Evolutionary conservation across 2,113 vertebrate species (phyloP).

Genomic region (Tauraco erythrolophus): DNA sequence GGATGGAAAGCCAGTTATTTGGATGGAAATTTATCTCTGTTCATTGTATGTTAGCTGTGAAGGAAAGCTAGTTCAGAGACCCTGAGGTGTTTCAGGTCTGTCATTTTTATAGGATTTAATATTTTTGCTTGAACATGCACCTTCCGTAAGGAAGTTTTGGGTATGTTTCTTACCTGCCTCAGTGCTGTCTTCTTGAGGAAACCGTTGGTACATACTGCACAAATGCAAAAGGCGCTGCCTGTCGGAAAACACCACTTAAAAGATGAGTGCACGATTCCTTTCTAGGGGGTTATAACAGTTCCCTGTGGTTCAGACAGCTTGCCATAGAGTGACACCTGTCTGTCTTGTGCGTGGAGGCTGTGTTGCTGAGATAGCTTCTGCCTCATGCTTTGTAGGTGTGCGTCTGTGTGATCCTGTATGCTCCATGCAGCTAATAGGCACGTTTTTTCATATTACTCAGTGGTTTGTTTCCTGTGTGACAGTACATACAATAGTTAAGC

Average conservation of each 20-base stretch:
- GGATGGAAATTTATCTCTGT: background rate
- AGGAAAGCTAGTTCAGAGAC: background rate
- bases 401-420: background rate
- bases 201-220: background rate
- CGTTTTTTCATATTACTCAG: background rate
- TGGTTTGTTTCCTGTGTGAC: background rate
- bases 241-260: fast-evolving
- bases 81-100: background rate
- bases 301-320: background rate
- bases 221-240: background rate
- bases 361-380: background rate
- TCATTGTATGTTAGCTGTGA: background rate
- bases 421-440: background rate
- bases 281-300: background rate
- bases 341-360: background rate
- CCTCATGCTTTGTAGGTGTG: background rate
- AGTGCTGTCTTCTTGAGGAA: background rate
- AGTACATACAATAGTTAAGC: background rate
- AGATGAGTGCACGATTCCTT: background rate
- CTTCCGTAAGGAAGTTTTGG: background rate
- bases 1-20: background rate
- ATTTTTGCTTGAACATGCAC: background rate
- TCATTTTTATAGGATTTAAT: background rate
- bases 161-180: background rate
- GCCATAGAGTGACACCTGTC: background rate